Percentiles rank a stretch among this genome's conserved stretches.
Conservation (phyloP, 2,797 vertebrate species). For the Natrix natrix region DNA sequence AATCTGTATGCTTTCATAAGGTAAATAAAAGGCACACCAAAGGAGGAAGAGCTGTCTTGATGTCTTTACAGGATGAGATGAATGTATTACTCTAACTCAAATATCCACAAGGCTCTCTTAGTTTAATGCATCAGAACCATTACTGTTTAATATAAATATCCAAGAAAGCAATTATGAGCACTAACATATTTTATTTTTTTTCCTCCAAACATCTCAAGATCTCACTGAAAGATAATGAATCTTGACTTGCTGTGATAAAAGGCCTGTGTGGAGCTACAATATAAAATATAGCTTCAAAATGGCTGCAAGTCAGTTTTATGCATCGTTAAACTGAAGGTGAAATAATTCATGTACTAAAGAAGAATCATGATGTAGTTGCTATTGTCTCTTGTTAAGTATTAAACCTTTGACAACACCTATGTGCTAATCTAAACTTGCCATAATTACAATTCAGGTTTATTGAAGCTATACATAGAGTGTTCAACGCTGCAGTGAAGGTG, state of each 20-base stretch:
- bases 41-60: neutral
- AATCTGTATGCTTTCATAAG: neutral
- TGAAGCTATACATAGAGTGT: neutral
- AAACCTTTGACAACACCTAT: neutral
- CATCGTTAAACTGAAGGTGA: neutral
- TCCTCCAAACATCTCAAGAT: neutral
- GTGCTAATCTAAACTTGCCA: neutral
- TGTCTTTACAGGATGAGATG: slow-evolving; percentile 1
- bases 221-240: slow-evolving; percentile 10
- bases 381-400: neutral
- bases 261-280: slow-evolving; percentile 14
- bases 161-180: neutral
- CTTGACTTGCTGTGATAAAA: neutral
- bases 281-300: neutral
- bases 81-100: neutral
- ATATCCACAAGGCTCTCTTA: neutral
- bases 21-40: neutral
- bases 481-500: neutral
- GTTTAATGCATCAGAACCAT: slow-evolving; percentile 18
- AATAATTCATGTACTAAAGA: neutral
- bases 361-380: neutral
- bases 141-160: neutral
- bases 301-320: fast-evolving
- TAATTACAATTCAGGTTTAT: neutral
- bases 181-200: neutral